These are phyloP conservation scores for Rhopalosiphum maidis DNA, from an alignment of 1,140 invertebrate genomes.

Conservation along the genomic window DNA sequence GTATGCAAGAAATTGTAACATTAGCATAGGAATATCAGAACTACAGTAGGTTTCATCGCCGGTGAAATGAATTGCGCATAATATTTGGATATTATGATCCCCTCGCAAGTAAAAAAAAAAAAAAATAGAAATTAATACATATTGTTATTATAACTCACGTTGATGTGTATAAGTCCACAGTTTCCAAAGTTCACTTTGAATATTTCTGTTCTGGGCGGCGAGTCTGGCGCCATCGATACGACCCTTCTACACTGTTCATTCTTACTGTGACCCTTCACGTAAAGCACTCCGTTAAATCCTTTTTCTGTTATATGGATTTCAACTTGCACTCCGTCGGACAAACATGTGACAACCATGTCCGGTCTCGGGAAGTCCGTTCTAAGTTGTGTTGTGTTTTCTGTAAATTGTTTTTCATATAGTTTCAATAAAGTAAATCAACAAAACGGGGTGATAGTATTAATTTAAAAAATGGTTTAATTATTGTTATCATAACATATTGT, in stretches of 20 bases:
- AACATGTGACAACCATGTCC: slow-evolving; percentile 85
- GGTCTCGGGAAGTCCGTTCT: slow-evolving; percentile 82
- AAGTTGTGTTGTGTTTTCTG: slow-evolving; percentile 30
- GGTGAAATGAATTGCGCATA: background rate
- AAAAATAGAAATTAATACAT: background rate
- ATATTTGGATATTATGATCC: background rate
- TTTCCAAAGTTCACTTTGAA: slow-evolving; percentile 92
- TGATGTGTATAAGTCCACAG: slow-evolving; percentile 89
- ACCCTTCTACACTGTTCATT: slow-evolving; percentile 86
- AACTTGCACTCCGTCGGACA: slow-evolving; percentile 90
- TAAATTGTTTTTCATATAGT: background rate
- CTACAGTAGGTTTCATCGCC: background rate
- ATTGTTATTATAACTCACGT: slow-evolving; percentile 69
- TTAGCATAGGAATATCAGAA: background rate
- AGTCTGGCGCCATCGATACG: slow-evolving; percentile 74
- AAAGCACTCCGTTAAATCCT: slow-evolving; percentile 89
- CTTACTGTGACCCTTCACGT: slow-evolving; percentile 93
- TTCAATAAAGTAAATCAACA: background rate
- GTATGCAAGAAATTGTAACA: slow-evolving; percentile 16
- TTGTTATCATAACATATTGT: background rate
- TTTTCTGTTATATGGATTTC: slow-evolving; percentile 79
- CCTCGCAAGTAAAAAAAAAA: background rate
- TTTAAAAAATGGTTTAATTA: background rate
- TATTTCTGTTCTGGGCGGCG: slow-evolving; percentile 74
- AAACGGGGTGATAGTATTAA: background rate